Base-by-base conservation (phyloP, 2,113 vertebrate genomes). In the Atherinomorus stipes region DNA sequence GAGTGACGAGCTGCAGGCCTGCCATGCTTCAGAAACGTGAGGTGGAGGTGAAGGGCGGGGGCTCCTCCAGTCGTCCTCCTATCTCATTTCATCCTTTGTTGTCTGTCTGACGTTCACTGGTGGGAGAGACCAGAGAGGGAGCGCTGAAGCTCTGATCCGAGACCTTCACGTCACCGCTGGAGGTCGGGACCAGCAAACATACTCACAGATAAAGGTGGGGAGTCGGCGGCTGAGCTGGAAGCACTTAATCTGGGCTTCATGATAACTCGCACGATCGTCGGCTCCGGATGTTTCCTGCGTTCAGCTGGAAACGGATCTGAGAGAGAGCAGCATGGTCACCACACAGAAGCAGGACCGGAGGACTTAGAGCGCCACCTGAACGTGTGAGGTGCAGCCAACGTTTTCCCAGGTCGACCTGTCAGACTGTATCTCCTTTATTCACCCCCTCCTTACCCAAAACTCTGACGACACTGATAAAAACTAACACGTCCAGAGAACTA, bases 1-100 rank as follows among this genome's bases (percentile, higher is more conserved):
- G 98, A 90, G 98, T 99, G 95, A 99, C 95, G 85, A 99, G 98
- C 94, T 99, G 97, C 88, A 99, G 94, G 92, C 97, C 98, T 74
- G 98, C 97, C 98, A 99, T 99, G 94, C 91, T 97, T 96, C 93
- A 94, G 91, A 94, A 38, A 69, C 26, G 19, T 37, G 34, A 13
- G 77, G 57, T 77, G 81, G 76, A 72, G 84, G 71, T 76, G 80
- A 80, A 72, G 76, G 79, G 74, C 76, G 64, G 50, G 71, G 61
- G 74, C 80, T 92, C 95, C 94, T 93, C 96, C 95, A 94, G 92
- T 93, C 85, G 91, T 94, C 95, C 94, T 94, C 95, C 96, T 96
- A 95, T 95, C 90, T 98, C 96, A 98, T 95, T 96, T 95, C 95
- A 94, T 95, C 91, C 81, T 95, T 92, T 34, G 85, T 91, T 89